These are phyloP conservation scores for Pholis gunnellus DNA, from an alignment of 2,113 vertebrate species.

Conservation along the genomic window DNA sequence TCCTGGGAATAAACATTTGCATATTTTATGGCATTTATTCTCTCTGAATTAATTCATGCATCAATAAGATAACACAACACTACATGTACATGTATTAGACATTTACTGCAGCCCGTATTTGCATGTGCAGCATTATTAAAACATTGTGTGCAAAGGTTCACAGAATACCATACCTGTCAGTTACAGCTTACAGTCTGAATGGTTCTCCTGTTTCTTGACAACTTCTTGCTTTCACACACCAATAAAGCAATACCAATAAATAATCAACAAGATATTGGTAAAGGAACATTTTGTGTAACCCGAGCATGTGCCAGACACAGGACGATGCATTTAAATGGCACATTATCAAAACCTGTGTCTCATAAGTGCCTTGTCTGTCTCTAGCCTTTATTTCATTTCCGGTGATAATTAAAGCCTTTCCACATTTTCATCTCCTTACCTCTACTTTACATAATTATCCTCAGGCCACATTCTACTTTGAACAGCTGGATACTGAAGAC, in stretches of 20 bases:
- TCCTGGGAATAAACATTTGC: slow-evolving; percentile 37
- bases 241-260: slow-evolving; percentile 51
- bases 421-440: slow-evolving; percentile 64
- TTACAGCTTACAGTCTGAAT: slow-evolving; percentile 25
- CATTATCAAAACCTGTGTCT: slow-evolving; percentile 57
- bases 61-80: slow-evolving; percentile 19
- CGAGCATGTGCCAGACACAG: slow-evolving; percentile 32
- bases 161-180: slow-evolving; percentile 26
- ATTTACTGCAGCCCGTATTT: background rate
- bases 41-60: background rate
- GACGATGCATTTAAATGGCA: slow-evolving; percentile 49
- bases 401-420: slow-evolving; percentile 71
- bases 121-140: slow-evolving; percentile 6
- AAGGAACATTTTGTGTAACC: slow-evolving; percentile 31
- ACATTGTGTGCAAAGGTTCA: slow-evolving; percentile 22
- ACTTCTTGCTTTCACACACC: background rate
- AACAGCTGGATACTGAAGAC: slow-evolving; percentile 51
- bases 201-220: slow-evolving; percentile 10
- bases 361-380: slow-evolving; percentile 25
- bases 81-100: background rate
- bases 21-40: slow-evolving; percentile 48
- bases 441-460: slow-evolving; percentile 72
- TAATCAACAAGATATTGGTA: slow-evolving; percentile 5
- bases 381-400: slow-evolving; percentile 55
- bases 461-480: slow-evolving; percentile 42